These are phyloP conservation scores for Ctenochaetus hawaiiensis DNA, from an alignment of 2,797 vertebrate species.

Conservation along the genomic window DNA sequence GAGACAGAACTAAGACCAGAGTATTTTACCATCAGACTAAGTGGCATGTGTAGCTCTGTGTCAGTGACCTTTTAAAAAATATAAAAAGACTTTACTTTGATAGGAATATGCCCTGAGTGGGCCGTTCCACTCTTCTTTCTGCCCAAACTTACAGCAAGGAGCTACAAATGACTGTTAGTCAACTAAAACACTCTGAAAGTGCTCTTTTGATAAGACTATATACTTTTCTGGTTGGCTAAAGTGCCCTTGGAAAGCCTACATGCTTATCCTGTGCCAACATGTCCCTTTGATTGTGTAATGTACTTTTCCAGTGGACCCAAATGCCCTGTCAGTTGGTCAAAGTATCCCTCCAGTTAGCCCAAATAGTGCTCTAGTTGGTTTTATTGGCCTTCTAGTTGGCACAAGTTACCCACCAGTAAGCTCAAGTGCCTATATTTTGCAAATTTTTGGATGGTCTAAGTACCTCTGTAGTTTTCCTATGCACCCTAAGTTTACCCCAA, in stretches of 20 bases:
- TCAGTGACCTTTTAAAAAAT: background rate
- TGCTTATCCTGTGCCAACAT: no score
- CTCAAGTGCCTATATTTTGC: background rate
- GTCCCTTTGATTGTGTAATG: no score
- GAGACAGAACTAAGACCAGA: background rate
- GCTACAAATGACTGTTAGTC: background rate
- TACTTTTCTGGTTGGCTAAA: background rate
- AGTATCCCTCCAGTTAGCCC: background rate
- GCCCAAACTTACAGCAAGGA: background rate
- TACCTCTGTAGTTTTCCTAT: background rate
- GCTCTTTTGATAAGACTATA: background rate
- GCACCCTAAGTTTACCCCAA: background rate
- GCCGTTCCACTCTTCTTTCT: background rate
- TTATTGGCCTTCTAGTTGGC: background rate
- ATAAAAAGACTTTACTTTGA: background rate
- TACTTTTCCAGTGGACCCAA: background rate
- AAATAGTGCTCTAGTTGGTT: background rate
- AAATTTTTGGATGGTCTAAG: no score
- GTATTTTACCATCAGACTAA: background rate
- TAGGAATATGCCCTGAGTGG: background rate
- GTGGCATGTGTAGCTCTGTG: background rate
- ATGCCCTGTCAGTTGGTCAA: background rate
- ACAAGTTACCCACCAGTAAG: background rate
- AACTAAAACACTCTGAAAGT: background rate
- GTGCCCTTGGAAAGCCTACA: background rate